phyloP scores from a whole-genome alignment of 1,140 invertebrate species.

The Chrysopa pallens region DNA sequence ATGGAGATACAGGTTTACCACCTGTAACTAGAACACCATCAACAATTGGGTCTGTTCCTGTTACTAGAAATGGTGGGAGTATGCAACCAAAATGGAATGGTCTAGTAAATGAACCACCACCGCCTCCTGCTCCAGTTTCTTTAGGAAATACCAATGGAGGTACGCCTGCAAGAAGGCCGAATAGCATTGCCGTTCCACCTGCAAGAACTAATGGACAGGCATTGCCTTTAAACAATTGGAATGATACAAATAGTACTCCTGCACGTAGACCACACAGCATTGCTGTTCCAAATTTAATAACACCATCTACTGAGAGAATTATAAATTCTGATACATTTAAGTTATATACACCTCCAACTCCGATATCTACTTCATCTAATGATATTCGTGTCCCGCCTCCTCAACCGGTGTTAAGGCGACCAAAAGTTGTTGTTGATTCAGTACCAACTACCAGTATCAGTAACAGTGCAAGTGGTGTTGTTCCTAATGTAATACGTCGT shows the following conservation, averaged over 20 bases:
- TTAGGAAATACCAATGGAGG: neutral
- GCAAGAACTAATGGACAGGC: neutral
- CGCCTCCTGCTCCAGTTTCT: conserved; percentile 22
- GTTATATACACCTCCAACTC: conserved; percentile 33
- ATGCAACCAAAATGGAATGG: conserved; percentile 6
- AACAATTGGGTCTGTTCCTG: too few species aligned
- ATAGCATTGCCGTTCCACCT: conserved; percentile 15
- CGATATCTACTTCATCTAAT: conserved; percentile 21
- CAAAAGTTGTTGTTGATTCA: conserved; percentile 27
- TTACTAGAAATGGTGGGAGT: neutral
- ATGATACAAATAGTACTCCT: conserved; percentile 1
- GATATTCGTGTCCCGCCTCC: conserved; percentile 1
- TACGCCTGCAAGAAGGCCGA: conserved; percentile 10
- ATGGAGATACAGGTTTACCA: too few species aligned
- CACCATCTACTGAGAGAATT: conserved; percentile 7
- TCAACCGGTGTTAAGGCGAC: conserved; percentile 13
- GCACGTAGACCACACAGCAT: conserved; percentile 15
- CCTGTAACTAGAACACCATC: too few species aligned
- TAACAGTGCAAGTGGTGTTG: conserved; percentile 22
- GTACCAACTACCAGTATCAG: conserved; percentile 24
- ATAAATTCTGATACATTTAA: conserved; percentile 32
- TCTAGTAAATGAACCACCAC: conserved; percentile 21
- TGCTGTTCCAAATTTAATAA: conserved; percentile 10
- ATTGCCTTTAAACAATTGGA: conserved; percentile 4
- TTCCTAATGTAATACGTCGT: conserved; percentile 15